Conservation (phyloP, 2,113 vertebrate genomes). For the Vanacampus margaritifer region DNA sequence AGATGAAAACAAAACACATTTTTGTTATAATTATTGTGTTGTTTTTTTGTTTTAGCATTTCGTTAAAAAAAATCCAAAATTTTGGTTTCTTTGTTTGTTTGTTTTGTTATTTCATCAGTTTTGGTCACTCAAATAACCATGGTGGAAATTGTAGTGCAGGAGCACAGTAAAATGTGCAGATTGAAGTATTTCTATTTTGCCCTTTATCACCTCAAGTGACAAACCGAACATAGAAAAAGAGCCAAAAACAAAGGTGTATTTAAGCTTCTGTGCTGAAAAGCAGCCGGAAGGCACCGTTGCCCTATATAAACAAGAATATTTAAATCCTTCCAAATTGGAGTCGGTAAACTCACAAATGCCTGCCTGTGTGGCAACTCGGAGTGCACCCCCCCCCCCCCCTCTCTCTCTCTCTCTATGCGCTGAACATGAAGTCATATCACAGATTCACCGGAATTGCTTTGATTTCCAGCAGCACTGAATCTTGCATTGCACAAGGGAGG, state of each 20-base stretch:
- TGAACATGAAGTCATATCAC: neutral
- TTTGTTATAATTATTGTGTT: too few species aligned
- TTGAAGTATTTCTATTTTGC: conserved; percentile 37
- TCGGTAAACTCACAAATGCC: neutral
- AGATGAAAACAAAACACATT: too few species aligned
- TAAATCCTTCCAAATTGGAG: conserved; percentile 5
- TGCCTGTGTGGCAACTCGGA: neutral
- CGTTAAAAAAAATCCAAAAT: too few species aligned
- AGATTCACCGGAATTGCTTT: neutral
- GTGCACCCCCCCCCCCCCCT: neutral
- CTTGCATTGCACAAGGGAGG: neutral
- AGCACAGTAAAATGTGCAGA: neutral
- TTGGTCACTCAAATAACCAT: too few species aligned
- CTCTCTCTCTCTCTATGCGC: neutral
- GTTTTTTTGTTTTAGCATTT: too few species aligned
- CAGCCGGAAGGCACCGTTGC: conserved; percentile 18
- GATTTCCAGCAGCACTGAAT: neutral
- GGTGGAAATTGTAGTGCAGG: neutral
- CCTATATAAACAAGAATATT: conserved; percentile 2
- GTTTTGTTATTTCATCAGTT: too few species aligned
- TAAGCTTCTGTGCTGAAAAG: conserved; percentile 16
- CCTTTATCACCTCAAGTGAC: conserved; percentile 22
- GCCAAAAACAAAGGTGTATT: conserved; percentile 1
- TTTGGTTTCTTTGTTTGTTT: too few species aligned
- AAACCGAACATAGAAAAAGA: conserved; percentile 21